Conservation (phyloP, 2,113 vertebrate species). For the Chlamydotis undulata region DNA sequence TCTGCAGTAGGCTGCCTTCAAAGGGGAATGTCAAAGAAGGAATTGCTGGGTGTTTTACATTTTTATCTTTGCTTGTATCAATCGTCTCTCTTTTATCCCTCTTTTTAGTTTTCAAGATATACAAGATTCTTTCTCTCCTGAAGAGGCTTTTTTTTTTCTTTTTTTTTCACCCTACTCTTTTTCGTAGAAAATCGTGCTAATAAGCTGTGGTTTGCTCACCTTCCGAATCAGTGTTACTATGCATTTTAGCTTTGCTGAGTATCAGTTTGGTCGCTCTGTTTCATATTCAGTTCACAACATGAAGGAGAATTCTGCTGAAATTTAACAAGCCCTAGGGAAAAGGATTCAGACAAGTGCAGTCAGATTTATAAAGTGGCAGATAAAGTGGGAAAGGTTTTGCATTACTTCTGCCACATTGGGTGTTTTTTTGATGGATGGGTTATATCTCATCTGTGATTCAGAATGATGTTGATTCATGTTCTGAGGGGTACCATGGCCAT, state of each 20-base stretch:
- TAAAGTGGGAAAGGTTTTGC: slow-evolving; percentile 54
- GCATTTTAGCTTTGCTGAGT: slow-evolving; percentile 57
- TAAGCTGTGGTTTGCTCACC: slow-evolving; percentile 40
- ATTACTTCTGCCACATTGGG: slow-evolving; percentile 39
- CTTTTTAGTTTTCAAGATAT: background rate
- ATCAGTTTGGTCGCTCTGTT: slow-evolving; percentile 25
- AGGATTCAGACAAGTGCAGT: slow-evolving; percentile 65
- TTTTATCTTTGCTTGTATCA: slow-evolving; percentile 19
- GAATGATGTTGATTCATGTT: background rate
- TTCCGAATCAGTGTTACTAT: slow-evolving; percentile 38
- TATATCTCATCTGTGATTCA: background rate
- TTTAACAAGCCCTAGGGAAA: slow-evolving; percentile 61
- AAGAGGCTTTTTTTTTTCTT: background rate
- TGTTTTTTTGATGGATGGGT: background rate
- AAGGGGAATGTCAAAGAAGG: background rate
- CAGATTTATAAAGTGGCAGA: slow-evolving; percentile 63
- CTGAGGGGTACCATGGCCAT: background rate
- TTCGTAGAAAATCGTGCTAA: slow-evolving; percentile 56
- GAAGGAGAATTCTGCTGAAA: slow-evolving; percentile 65
- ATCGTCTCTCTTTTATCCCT: background rate
- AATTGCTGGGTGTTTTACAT: background rate
- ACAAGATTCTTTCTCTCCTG: background rate
- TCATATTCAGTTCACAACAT: slow-evolving; percentile 56
- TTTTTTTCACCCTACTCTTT: background rate
- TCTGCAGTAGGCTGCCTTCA: slow-evolving; percentile 8